Conservation (phyloP, 2,113 vertebrate species). For the Vidua macroura region DNA sequence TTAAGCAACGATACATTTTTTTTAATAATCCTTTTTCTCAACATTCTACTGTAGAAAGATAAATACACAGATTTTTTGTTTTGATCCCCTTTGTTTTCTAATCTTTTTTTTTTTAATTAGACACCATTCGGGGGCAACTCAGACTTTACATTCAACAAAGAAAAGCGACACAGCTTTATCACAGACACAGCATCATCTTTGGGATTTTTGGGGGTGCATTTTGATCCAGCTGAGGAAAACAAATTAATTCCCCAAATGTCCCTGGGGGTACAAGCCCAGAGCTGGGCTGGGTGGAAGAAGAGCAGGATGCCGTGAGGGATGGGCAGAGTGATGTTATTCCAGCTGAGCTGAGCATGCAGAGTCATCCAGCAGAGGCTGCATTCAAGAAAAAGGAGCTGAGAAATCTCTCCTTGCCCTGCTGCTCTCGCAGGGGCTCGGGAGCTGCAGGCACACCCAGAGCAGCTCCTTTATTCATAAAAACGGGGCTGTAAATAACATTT, state of each 20-base stretch:
- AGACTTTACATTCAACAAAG: background rate
- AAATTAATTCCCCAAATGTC: background rate
- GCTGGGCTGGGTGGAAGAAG: background rate
- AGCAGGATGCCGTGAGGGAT: background rate
- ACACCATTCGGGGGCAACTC: background rate
- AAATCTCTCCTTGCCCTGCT: background rate
- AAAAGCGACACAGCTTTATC: background rate
- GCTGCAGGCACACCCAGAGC: background rate
- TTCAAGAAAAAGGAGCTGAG: background rate
- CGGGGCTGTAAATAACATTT: background rate
- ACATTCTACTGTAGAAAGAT: background rate
- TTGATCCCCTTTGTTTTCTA: background rate
- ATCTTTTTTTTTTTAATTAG: background rate
- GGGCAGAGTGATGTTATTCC: rapidly evolving
- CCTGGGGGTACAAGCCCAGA: rapidly evolving
- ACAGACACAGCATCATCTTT: background rate
- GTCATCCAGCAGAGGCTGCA: background rate
- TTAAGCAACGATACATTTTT: background rate
- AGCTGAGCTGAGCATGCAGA: background rate
- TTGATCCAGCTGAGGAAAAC: background rate
- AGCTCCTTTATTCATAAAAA: background rate
- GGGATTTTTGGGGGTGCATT: background rate
- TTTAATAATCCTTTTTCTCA: background rate
- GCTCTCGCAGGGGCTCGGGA: background rate
- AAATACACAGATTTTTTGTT: rapidly evolving